Base-by-base conservation (phyloP, 2,113 vertebrate genomes). In the Leuciscus idus region DNA sequence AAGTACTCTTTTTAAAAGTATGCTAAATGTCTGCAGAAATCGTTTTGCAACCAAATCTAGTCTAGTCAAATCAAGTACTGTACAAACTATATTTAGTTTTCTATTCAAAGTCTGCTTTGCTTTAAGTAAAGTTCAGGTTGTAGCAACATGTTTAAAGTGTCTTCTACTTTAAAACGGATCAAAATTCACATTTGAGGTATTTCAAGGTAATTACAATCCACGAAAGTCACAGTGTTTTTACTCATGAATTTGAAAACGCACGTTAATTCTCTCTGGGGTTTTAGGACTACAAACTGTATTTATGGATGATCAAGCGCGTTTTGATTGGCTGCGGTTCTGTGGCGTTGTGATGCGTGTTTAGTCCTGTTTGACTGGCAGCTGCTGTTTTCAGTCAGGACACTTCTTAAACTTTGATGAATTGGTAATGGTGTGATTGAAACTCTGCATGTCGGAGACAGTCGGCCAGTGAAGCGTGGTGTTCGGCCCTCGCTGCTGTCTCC, bases 381-480 rank as follows among this genome's bases (percentile, higher is more conserved):
- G 26, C 62, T 66, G 92, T 85, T 8, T 7, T 85, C 91, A 96
- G 96, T 95, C 95, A 95, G 94, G 75, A 61, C 66, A 70, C 84
- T 79, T 83, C 81, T 74, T 36, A 77, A 83, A 89, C 90, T 90
- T 90, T 93, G 86, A 68, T 90, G 95, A 96, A 96, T 95, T 95
- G 95, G 94, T 95, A 95, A 87, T 91, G 93, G 93, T 94, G 94
- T 96, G 94, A 94, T 96, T 95, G 95, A 94, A 92, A 94, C 93
- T 95, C 91, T 95, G 95, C 94, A 92, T 96, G 95, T 95, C 90
- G 90, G 83, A 88, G 88, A 90, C 92, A 94, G 94, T 94, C 72
- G 92, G 68, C 91, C 96, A 95, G 88, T 86, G 92, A 94, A 95
- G 95, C 95, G 93, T 97, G 96, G 96, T 95, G 95, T 95, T 95